phyloP scores from a whole-genome alignment of 2,797 vertebrate genomes.

The Acrossocheilus wenchowensis region DNA sequence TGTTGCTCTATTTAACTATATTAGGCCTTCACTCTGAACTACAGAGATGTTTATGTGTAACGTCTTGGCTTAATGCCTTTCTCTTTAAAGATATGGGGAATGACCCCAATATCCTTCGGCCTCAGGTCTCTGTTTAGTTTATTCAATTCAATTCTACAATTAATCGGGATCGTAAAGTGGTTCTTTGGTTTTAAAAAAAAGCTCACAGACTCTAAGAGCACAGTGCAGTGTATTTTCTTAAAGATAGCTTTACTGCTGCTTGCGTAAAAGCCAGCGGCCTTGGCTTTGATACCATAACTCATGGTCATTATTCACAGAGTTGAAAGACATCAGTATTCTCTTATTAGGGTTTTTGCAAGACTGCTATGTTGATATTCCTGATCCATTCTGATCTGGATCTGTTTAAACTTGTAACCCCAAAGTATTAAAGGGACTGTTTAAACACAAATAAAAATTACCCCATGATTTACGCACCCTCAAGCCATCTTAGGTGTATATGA shows the following conservation, averaged over 20 bases:
- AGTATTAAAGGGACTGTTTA: not conserved
- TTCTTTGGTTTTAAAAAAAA: not conserved
- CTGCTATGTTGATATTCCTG: not conserved
- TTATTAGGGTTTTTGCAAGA: not conserved
- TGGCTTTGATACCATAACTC: not conserved
- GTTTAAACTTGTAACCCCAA: not conserved
- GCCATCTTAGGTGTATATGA: not conserved
- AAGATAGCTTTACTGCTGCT: not conserved
- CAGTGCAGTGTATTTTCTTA: not conserved
- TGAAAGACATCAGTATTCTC: not conserved
- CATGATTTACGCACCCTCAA: not conserved
- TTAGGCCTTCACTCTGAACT: not conserved
- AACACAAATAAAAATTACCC: not conserved
- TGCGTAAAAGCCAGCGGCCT: not conserved
- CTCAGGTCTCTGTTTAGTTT: not conserved
- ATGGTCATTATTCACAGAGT: not conserved
- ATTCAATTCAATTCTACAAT: not conserved
- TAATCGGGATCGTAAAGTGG: not conserved
- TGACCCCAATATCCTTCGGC: not conserved
- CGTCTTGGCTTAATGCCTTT: not conserved
- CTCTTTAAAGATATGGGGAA: constrained; percentile 10
- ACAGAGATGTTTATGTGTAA: not conserved
- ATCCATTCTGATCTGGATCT: not conserved
- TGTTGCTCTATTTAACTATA: constrained; percentile 5
- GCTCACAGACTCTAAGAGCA: not conserved